phyloP scores from a whole-genome alignment of 37 sponge, comb jelly and placozoan genomes.

The Petrosia ficiformis region DNA sequence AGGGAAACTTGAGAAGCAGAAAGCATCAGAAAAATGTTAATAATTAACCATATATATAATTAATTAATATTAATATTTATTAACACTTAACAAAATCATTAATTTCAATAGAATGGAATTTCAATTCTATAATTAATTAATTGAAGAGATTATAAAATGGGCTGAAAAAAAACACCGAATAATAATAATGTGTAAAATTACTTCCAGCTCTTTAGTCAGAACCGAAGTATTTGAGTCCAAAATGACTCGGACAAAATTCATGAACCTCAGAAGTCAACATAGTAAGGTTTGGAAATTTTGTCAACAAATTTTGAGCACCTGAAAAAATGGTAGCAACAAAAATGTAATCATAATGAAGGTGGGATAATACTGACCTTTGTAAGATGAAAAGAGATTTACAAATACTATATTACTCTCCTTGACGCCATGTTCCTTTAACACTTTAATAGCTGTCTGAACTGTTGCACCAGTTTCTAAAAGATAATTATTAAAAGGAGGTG shows the following conservation, averaged over 20 bases:
- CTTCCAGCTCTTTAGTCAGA: slow-evolving; percentile 56
- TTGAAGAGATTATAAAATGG: too few species aligned
- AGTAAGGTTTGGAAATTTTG: slow-evolving; percentile 51
- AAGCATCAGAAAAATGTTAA: too few species aligned
- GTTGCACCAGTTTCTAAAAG: slow-evolving; percentile 84
- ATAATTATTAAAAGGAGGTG: not conserved
- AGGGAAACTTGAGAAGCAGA: slow-evolving; percentile 19
- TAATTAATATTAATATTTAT: not conserved
- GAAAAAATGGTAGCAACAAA: slow-evolving; percentile 1
- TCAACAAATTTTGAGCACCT: slow-evolving; percentile 38
- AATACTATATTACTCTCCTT: slow-evolving; percentile 72
- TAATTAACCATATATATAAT: too few species aligned
- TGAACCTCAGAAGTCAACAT: slow-evolving; percentile 84
- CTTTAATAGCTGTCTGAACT: slow-evolving; percentile 56
- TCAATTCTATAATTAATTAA: too few species aligned
- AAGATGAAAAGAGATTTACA: slow-evolving; percentile 77
- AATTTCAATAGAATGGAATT: too few species aligned
- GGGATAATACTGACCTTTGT: slow-evolving; percentile 4
- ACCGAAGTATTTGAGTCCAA: slow-evolving; percentile 84
- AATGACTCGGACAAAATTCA: slow-evolving; percentile 59
- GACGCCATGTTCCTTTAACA: slow-evolving; percentile 83
- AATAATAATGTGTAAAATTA: too few species aligned
- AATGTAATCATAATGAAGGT: too few species aligned
- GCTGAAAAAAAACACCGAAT: too few species aligned
- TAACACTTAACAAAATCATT: too few species aligned